These are phyloP conservation scores for Drosophila rubida DNA, from an alignment of 2,888 invertebrate genomes.

Conservation along the genomic window DNA sequence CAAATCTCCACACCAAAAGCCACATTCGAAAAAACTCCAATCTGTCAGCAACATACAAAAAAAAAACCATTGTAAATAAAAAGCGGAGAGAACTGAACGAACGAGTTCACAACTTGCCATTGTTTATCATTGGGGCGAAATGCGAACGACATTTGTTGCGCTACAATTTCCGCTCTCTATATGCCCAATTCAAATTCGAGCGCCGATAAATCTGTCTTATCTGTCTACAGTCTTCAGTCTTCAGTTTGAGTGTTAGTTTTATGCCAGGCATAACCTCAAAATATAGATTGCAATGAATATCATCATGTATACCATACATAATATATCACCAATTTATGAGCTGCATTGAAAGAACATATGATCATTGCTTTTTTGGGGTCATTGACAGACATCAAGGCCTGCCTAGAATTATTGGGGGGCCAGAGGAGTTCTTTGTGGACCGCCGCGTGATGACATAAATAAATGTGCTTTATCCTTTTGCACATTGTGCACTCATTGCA, in stretches of 20 bases:
- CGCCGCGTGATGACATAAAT: conserved; percentile 13
- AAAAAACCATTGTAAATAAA: neutral
- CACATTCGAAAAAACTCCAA: conserved; percentile 4
- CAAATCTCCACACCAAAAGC: conserved; percentile 4
- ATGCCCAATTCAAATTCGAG: conserved; percentile 27
- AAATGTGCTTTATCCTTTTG: conserved; percentile 19
- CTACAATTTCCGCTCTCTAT: conserved; percentile 29
- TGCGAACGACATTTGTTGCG: conserved; percentile 37
- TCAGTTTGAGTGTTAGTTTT: neutral
- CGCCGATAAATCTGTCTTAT: conserved; percentile 24
- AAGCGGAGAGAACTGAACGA: conserved; percentile 8
- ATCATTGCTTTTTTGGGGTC: conserved; percentile 14
- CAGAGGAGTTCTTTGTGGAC: neutral
- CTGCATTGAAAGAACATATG: neutral
- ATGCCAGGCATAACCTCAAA: conserved; percentile 14
- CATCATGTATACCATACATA: neutral
- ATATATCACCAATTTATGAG: conserved; percentile 1
- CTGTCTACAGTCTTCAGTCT: neutral
- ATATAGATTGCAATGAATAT: neutral
- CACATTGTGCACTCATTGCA: conserved; percentile 10
- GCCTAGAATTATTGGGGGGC: neutral
- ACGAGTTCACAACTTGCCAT: conserved; percentile 30
- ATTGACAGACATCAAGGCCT: conserved; percentile 14
- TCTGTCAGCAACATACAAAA: conserved; percentile 18
- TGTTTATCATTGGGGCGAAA: conserved; percentile 25